These are phyloP conservation scores for Drosophila watanabei DNA, from an alignment of 1,140 invertebrate genomes.

Conservation along the genomic window DNA sequence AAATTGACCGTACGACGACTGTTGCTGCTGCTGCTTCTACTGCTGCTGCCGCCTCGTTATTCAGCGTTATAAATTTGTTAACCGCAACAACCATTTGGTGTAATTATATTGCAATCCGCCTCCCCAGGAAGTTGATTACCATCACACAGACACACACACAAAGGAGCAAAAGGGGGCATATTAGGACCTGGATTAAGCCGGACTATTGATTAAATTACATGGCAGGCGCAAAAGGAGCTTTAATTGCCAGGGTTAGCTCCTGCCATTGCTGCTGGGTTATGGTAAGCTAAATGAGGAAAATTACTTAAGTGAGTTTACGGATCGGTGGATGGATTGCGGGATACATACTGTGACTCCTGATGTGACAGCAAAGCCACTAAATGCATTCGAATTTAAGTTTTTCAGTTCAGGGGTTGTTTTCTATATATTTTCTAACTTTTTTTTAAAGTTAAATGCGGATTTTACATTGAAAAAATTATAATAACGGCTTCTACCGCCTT, in stretches of 20 bases:
- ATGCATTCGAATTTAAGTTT: not conserved
- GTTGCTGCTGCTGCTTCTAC: conserved; percentile 14
- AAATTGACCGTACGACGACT: conserved; percentile 35
- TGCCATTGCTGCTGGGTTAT: conserved; percentile 11
- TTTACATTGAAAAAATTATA: not conserved
- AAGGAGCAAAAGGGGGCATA: conserved; percentile 19
- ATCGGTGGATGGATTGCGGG: not conserved
- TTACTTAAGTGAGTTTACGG: conserved; percentile 28
- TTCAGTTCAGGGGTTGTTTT: accelerated
- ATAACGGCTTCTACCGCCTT: no score
- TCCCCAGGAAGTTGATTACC: conserved; percentile 24
- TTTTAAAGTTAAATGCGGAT: no score
- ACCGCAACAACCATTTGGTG: conserved; percentile 72
- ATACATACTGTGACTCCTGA: not conserved
- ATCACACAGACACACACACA: not conserved
- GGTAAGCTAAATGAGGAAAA: conserved; percentile 15
- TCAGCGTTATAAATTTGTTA: conserved; percentile 76
- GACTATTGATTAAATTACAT: conserved; percentile 33
- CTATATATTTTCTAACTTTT: not conserved
- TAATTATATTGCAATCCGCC: conserved; percentile 69
- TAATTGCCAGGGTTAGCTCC: conserved; percentile 20
- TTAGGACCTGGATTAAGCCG: conserved; percentile 29
- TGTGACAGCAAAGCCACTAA: not conserved
- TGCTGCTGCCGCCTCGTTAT: conserved; percentile 50
- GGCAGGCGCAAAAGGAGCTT: conserved; percentile 20